Percentiles rank a stretch among this genome's conserved stretches.
These are phyloP conservation scores for Myopa tessellatipennis DNA, from an alignment of 2,888 invertebrate species.

Conservation along the genomic window DNA sequence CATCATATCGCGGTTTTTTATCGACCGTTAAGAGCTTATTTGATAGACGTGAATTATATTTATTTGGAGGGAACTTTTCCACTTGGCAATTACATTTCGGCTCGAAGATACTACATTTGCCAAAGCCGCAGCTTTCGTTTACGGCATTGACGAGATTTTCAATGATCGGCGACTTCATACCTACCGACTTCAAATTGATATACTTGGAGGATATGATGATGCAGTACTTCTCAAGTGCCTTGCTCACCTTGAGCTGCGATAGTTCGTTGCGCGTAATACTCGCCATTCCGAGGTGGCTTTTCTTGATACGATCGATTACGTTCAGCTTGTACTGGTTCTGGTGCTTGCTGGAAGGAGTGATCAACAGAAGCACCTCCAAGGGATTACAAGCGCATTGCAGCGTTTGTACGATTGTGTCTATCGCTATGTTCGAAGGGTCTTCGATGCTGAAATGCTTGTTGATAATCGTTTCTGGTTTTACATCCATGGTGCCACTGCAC, in stretches of 20 bases:
- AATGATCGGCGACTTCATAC: conserved; percentile 41
- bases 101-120: neutral
- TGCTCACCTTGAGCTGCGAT: conserved; percentile 38
- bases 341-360: conserved; percentile 48
- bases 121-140: conserved; percentile 38
- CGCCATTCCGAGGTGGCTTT: conserved; percentile 44
- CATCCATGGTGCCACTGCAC: too few species aligned
- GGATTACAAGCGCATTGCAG: conserved; percentile 34
- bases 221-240: conserved; percentile 43
- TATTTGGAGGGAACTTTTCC: too few species aligned
- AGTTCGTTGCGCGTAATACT: conserved; percentile 46
- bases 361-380: conserved; percentile 45
- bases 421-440: conserved; percentile 25
- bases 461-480: too few species aligned
- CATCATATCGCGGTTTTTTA: too few species aligned
- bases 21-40: too few species aligned
- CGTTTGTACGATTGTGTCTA: conserved; percentile 45
- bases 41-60: too few species aligned
- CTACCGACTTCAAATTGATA: conserved; percentile 45
- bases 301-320: conserved; percentile 42
- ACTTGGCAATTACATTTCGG: too few species aligned
- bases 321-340: conserved; percentile 45
- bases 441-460: too few species aligned
- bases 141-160: conserved; percentile 40
- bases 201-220: conserved; percentile 46